These are phyloP conservation scores for Temnothorax ravouxi DNA, from an alignment of 2,888 invertebrate genomes.

Conservation along the genomic window DNA sequence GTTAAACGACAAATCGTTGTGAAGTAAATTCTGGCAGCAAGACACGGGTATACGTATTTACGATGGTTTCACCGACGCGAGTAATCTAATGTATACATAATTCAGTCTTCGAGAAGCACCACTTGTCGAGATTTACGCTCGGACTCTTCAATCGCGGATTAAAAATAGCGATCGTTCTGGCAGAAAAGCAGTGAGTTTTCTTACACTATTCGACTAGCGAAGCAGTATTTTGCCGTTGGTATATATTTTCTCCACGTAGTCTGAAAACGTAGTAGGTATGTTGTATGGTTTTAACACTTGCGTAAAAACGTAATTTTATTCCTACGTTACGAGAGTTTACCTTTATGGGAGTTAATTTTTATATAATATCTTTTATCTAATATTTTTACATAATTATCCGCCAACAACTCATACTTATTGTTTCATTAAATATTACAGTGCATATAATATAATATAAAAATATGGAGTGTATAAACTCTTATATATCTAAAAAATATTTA, in stretches of 20 bases:
- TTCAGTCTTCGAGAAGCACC: constrained; percentile 31
- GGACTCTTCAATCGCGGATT: constrained; percentile 32
- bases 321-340: background rate
- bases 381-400: constrained; percentile 12
- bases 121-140: constrained; percentile 43
- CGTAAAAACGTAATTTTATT: constrained; percentile 1
- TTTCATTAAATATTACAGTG: too few species aligned
- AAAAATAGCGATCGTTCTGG: constrained; percentile 40
- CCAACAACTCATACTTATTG: background rate
- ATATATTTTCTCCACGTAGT: constrained; percentile 17
- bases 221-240: constrained; percentile 12
- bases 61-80: background rate
- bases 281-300: constrained; percentile 13
- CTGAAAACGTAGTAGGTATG: constrained; percentile 34
- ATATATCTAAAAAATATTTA: background rate
- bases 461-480: background rate
- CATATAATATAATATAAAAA: background rate
- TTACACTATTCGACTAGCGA: constrained; percentile 9
- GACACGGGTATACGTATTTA: background rate
- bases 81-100: constrained; percentile 12
- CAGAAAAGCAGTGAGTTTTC: constrained; percentile 44
- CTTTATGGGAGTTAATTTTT: background rate
- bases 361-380: background rate
- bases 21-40: constrained; percentile 14
- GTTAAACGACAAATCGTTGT: background rate